These are phyloP conservation scores for Prorops nasuta DNA, from an alignment of 1,140 invertebrate species.

Conservation along the genomic window DNA sequence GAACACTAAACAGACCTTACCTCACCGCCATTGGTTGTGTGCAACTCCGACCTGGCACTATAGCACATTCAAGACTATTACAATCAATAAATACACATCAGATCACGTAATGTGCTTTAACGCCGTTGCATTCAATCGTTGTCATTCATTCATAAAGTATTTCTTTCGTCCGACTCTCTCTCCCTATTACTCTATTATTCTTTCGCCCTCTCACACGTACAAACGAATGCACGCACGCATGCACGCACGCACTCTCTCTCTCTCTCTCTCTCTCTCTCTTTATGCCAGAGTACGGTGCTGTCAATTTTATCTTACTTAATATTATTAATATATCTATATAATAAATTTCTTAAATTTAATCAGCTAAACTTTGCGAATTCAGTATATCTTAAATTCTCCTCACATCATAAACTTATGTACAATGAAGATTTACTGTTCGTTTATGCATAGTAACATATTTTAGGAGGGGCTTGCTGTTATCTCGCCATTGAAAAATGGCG, in stretches of 20 bases:
- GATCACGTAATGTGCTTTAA: constrained; percentile 41
- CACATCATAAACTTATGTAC: neutral
- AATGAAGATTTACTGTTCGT: neutral
- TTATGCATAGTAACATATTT: neutral
- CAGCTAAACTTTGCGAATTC: constrained; percentile 24
- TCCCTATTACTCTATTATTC: constrained; percentile 6
- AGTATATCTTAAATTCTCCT: neutral
- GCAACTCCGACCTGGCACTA: constrained; percentile 32
- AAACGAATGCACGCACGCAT: neutral
- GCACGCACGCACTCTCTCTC: too few relatives aligned
- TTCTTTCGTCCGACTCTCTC: constrained; percentile 3
- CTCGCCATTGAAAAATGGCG: too few relatives aligned
- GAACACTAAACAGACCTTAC: constrained; percentile 21
- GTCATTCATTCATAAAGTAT: neutral
- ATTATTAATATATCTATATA: constrained; percentile 20
- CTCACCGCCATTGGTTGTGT: constrained; percentile 29
- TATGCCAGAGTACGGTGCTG: constrained; percentile 1
- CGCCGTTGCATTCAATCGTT: constrained; percentile 19
- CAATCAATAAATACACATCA: constrained; percentile 40
- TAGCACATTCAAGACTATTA: constrained; percentile 37
- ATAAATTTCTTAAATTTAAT: constrained; percentile 25
- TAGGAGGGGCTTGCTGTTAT: neutral
- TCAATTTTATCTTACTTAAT: neutral
- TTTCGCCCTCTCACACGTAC: neutral
- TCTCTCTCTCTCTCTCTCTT: constrained; percentile 1